These are phyloP conservation scores for Crenichthys baileyi DNA, from an alignment of 2,797 vertebrate species.

Conservation along the genomic window DNA sequence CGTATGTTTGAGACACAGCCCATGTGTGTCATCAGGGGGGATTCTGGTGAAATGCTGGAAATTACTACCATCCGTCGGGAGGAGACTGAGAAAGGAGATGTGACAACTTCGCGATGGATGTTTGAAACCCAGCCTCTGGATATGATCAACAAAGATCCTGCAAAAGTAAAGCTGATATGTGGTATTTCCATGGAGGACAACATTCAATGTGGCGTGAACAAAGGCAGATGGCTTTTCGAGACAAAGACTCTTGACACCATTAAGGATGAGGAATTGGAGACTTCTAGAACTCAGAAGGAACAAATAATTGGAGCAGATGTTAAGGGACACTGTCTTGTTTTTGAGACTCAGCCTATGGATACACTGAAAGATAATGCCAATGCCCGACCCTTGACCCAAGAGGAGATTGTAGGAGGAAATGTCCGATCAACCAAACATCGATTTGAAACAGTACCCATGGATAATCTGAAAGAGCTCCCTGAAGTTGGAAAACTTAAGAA, in stretches of 20 bases:
- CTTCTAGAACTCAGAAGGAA: slow-evolving; percentile 79
- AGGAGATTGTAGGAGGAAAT: slow-evolving; percentile 89
- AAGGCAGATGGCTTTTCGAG: slow-evolving; percentile 88
- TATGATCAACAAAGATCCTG: slow-evolving; percentile 85
- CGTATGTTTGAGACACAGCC: slow-evolving; percentile 89
- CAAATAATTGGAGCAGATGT: slow-evolving; percentile 88
- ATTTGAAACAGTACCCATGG: slow-evolving; percentile 90
- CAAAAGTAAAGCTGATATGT: slow-evolving; percentile 84
- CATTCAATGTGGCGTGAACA: slow-evolving; percentile 79
- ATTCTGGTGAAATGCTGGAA: slow-evolving; percentile 87
- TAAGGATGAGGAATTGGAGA: slow-evolving; percentile 86
- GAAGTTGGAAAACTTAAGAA: slow-evolving; percentile 88
- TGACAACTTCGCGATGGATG: slow-evolving; percentile 87
- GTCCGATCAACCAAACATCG: slow-evolving; percentile 86
- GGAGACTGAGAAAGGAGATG: slow-evolving; percentile 87
- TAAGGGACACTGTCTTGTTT: slow-evolving; percentile 87
- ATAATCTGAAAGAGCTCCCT: slow-evolving; percentile 85
- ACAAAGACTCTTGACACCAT: slow-evolving; percentile 88
- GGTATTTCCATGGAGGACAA: slow-evolving; percentile 88
- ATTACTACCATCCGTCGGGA: slow-evolving; percentile 88
- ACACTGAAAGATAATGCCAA: slow-evolving; percentile 85
- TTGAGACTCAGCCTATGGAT: slow-evolving; percentile 90
- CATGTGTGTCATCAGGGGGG: slow-evolving; percentile 87
- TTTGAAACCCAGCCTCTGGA: slow-evolving; percentile 89
- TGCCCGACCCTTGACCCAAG: slow-evolving; percentile 62